Conservation (phyloP, 1,140 invertebrate genomes). For the Wasmannia auropunctata region DNA sequence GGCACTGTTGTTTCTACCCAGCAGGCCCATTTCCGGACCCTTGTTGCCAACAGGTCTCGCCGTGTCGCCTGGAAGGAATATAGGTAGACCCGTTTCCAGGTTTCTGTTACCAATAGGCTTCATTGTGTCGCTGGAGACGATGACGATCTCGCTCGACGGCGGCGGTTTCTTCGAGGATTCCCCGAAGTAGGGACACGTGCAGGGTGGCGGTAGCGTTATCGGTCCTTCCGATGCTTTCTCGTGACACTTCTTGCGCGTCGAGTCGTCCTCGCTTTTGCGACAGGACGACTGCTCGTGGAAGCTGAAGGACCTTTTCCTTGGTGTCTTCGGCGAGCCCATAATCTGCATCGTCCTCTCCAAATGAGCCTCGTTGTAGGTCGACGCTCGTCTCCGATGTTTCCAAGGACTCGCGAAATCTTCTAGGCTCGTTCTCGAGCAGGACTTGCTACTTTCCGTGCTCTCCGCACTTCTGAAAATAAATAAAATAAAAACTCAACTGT, state of each 20-base stretch:
- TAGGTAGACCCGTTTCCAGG: slow-evolving; percentile 58
- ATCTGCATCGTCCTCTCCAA: slow-evolving; percentile 75
- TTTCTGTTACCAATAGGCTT: slow-evolving; percentile 65
- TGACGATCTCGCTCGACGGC: slow-evolving; percentile 85
- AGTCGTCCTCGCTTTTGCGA: slow-evolving; percentile 65
- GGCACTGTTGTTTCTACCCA: slow-evolving; percentile 57
- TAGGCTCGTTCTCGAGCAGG: slow-evolving; percentile 76
- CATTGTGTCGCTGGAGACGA: slow-evolving; percentile 83
- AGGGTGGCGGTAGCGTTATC: slow-evolving; percentile 88
- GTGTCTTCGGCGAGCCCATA: slow-evolving; percentile 75
- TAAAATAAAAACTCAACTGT: too few relatives aligned
- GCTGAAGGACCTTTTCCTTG: slow-evolving; percentile 84
- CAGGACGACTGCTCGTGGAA: slow-evolving; percentile 82
- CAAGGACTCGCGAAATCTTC: slow-evolving; percentile 74
- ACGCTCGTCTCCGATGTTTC: slow-evolving; percentile 83
- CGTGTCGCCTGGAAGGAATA: neutral
- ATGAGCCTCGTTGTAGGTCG: slow-evolving; percentile 85
- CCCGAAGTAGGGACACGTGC: slow-evolving; percentile 92
- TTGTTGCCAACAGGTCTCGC: neutral
- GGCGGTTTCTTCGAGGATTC: slow-evolving; percentile 85
- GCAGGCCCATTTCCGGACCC: slow-evolving; percentile 41
- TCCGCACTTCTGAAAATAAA: slow-evolving; percentile 69
- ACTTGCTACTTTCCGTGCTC: slow-evolving; percentile 74
- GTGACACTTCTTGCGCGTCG: slow-evolving; percentile 47
- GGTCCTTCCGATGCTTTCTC: slow-evolving; percentile 43